phyloP scores from a whole-genome alignment of 1,140 invertebrate genomes.

The silkworm (Bombyx mori) region ASM3026992v2 NC_085112.1:7823001-7823500 shows the following conservation, averaged over 20 bases:
- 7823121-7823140: conserved; percentile 25
- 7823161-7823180: conserved; percentile 45
- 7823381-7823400: conserved; percentile 39
- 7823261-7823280: conserved; percentile 15
- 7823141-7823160: neutral
- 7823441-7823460: too few species aligned
- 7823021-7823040: too few species aligned
- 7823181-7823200: conserved; percentile 55
- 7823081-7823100: too few species aligned
- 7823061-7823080: too few species aligned
- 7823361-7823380: neutral
- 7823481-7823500: too few species aligned
- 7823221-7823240: conserved; percentile 70
- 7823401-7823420: conserved; percentile 23
- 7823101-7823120: conserved; percentile 6
- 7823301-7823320: too few species aligned
- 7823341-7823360: too few species aligned
- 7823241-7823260: conserved; percentile 61
- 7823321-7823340: too few species aligned
- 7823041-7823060: too few species aligned
- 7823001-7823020: too few species aligned
- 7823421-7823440: too few species aligned
- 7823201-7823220: conserved; percentile 55
- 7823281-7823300: conserved; percentile 17
- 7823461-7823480: too few species aligned